phyloP scores from a whole-genome alignment of 2,113 vertebrate genomes.

The Neotragus moschatus region DNA sequence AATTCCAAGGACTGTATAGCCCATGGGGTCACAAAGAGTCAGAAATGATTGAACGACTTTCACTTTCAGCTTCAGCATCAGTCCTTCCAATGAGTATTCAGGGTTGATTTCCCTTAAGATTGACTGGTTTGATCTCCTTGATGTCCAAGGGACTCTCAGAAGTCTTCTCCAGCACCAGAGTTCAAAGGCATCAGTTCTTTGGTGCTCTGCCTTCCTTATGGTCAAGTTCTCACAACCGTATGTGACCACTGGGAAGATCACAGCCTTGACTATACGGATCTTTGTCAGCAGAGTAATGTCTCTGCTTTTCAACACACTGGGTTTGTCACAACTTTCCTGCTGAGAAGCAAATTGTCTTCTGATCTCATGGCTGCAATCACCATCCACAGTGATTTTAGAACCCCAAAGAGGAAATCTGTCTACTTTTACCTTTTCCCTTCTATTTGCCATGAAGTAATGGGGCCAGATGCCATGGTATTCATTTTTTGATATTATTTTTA shows the following conservation, averaged over 20 bases:
- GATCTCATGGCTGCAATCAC: neutral
- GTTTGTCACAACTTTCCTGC: neutral
- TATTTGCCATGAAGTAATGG: neutral
- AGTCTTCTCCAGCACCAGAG: neutral
- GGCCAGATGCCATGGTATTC: neutral
- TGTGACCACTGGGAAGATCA: neutral
- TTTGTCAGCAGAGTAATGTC: neutral
- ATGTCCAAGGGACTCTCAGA: neutral
- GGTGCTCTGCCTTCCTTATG: neutral
- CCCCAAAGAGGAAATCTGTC: neutral
- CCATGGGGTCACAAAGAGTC: neutral
- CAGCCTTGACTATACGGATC: neutral
- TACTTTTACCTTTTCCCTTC: neutral
- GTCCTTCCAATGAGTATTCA: neutral
- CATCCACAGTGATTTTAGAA: neutral
- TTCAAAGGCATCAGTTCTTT: neutral
- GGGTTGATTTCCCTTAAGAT: neutral
- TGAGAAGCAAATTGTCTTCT: neutral
- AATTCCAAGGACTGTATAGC: neutral
- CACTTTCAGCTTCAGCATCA: neutral
- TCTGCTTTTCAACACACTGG: neutral
- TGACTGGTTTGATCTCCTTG: neutral
- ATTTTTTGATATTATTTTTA: neutral
- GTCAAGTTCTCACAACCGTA: accelerated
- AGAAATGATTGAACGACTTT: neutral